phyloP scores from a whole-genome alignment of 2,113 vertebrate species.

The Accipiter cooperii region DNA sequence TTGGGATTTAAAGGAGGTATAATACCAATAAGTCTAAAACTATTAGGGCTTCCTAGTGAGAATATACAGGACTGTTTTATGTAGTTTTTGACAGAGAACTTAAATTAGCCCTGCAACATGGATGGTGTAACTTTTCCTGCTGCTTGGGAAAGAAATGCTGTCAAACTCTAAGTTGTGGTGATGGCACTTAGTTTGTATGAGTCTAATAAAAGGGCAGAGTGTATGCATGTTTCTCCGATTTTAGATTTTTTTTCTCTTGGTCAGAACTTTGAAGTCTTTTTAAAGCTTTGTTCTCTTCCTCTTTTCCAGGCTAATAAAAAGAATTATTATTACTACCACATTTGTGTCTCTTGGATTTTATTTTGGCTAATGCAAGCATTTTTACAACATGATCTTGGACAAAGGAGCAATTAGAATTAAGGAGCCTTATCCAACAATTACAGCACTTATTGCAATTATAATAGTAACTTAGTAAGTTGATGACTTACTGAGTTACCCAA shows the following conservation, averaged over 20 bases:
- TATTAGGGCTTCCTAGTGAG: conserved; percentile 74
- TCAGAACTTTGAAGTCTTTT: conserved; percentile 80
- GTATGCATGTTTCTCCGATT: conserved; percentile 69
- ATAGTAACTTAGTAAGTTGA: conserved; percentile 62
- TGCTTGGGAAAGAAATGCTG: conserved; percentile 55
- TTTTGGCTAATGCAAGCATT: conserved; percentile 74
- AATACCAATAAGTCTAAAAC: conserved; percentile 77
- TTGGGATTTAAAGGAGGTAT: conserved; percentile 75
- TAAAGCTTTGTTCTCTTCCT: conserved; percentile 82
- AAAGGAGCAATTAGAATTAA: conserved; percentile 79
- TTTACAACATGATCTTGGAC: conserved; percentile 73
- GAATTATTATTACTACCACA: conserved; percentile 84
- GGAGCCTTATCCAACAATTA: conserved; percentile 74
- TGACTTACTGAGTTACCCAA: conserved; percentile 70
- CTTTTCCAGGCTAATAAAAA: conserved; percentile 79
- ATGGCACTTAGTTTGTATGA: conserved; percentile 71
- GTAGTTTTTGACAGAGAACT: conserved; percentile 73
- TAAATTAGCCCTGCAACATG: conserved; percentile 70
- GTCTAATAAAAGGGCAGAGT: conserved; percentile 71
- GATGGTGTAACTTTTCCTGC: conserved; percentile 64
- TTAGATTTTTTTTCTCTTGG: conserved; percentile 48
- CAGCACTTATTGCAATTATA: conserved; percentile 73
- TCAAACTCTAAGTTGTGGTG: conserved; percentile 56
- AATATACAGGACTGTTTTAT: conserved; percentile 71
- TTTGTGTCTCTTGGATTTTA: conserved; percentile 80